Base-by-base conservation (phyloP, 2,797 vertebrate genomes). In the Centropyge bicolor region DNA sequence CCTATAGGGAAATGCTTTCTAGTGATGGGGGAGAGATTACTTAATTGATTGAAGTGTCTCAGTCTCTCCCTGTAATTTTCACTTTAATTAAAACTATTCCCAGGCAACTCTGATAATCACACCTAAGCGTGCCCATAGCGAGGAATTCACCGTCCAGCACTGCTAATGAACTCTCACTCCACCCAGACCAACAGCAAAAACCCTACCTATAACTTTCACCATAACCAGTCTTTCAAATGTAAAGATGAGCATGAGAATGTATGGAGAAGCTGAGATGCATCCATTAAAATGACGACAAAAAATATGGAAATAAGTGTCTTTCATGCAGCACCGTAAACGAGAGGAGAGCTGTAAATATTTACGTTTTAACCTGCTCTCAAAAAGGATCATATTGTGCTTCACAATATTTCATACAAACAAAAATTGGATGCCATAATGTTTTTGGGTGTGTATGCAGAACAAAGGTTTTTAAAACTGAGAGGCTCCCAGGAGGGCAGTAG, bases 71-170 rank as follows among this genome's bases (percentile, higher is more conserved):
- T 55, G 64, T 82, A 83, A 90, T 90, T 88, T 90, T 80, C 59
- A 80, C 74, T 88, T 91, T 86, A 89, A 93, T 93, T 89, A 91
- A 87, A 92, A 84, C 70, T 80, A 91, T 91, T 93, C 84, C 88
- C 86, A 86, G 85, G 88, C 82, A 84, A 74, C 82, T 24, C 27
- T 67, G 74, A 85, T 90, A 84, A 93, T 90, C 80, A 81, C 65
- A 78, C 46, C 49, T 57, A 63, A 85, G 55, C 78, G 74, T 57
- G 55, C 69, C 67, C 20, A 43, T 10, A 67, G 81, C 45, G 22
- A 80, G 69, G 56, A 72, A 81, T 66, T 79, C 67, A 82, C 45
- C 67, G 49, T 76, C 48, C 65, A 38, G 57, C 60, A 57, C 74
- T 80, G 57, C 24, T 70, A 54, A 85, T 68, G 12, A 84, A 85